These are phyloP conservation scores for Lasioglossum pauxillum DNA, from an alignment of 2,888 invertebrate species.

Conservation along the genomic window DNA sequence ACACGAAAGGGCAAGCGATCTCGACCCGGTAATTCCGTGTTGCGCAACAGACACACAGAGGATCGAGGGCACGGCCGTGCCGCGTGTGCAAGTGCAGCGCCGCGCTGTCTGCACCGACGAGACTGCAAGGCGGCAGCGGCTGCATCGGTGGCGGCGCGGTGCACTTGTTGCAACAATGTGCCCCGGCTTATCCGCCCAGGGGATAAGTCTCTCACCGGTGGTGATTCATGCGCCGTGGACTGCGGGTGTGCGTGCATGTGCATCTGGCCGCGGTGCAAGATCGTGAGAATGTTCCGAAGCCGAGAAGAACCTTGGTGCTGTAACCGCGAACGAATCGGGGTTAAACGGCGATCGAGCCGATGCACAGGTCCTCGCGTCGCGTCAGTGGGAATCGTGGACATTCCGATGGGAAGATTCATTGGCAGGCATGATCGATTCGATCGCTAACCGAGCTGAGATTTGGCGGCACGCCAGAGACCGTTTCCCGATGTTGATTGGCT, in stretches of 20 bases:
- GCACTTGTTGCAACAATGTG: slow-evolving; percentile 79
- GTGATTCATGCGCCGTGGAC: slow-evolving; percentile 51
- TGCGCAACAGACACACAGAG: slow-evolving; percentile 32
- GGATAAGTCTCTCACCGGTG: slow-evolving; percentile 57
- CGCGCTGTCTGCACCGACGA: slow-evolving; percentile 82
- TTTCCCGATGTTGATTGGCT: background rate
- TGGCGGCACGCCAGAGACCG: slow-evolving; percentile 8
- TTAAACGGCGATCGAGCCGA: background rate
- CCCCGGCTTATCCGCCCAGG: slow-evolving; percentile 60
- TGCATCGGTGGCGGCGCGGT: slow-evolving; percentile 36
- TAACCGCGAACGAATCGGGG: background rate
- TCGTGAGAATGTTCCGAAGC: slow-evolving; percentile 46
- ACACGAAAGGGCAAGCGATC: slow-evolving; percentile 40
- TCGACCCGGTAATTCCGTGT: slow-evolving; percentile 53
- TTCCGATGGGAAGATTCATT: slow-evolving; percentile 1
- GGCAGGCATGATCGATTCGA: slow-evolving; percentile 14
- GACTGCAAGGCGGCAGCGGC: slow-evolving; percentile 77
- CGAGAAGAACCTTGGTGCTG: background rate
- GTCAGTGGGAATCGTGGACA: slow-evolving; percentile 16
- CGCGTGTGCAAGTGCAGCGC: slow-evolving; percentile 74
- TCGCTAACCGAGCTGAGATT: background rate
- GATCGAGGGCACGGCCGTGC: slow-evolving; percentile 44
- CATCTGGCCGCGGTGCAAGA: slow-evolving; percentile 37
- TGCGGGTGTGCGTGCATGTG: slow-evolving; percentile 10
- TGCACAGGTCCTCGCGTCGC: background rate